phyloP scores from a whole-genome alignment of 2,888 invertebrate species.

The Strigamia transsilvanica region DNA sequence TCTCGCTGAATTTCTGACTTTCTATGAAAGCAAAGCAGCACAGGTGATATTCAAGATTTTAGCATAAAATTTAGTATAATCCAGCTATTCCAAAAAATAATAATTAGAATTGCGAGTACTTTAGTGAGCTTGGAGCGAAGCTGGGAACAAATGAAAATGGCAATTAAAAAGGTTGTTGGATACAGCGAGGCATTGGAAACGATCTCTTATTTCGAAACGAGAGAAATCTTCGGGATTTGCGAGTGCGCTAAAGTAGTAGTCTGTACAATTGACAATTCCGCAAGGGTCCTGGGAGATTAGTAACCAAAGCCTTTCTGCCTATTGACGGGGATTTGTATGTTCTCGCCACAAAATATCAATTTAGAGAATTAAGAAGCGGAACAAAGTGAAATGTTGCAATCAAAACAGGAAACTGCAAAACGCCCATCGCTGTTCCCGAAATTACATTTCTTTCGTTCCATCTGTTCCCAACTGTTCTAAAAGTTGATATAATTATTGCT shows the following conservation, averaged over 20 bases:
- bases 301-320: slow-evolving; percentile 24
- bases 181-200: neutral
- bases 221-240: slow-evolving; percentile 21
- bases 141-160: neutral
- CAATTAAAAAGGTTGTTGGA: slow-evolving; percentile 15
- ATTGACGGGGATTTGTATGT: slow-evolving; percentile 18
- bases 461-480: neutral
- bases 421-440: neutral
- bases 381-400: slow-evolving; percentile 30
- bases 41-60: no score
- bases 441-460: neutral
- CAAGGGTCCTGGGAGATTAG: slow-evolving; percentile 20
- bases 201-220: slow-evolving; percentile 20
- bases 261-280: slow-evolving; percentile 18
- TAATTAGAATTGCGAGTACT: no score
- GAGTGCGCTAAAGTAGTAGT: slow-evolving; percentile 10
- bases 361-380: slow-evolving; percentile 30
- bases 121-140: neutral
- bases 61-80: no score
- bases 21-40: no score
- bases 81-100: no score
- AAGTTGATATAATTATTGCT: neutral
- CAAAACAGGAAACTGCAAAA: slow-evolving; percentile 16
- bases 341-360: slow-evolving; percentile 30
- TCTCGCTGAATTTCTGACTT: no score